Conservation (phyloP, 2,113 vertebrate genomes). For the Leiothrix lutea region DNA sequence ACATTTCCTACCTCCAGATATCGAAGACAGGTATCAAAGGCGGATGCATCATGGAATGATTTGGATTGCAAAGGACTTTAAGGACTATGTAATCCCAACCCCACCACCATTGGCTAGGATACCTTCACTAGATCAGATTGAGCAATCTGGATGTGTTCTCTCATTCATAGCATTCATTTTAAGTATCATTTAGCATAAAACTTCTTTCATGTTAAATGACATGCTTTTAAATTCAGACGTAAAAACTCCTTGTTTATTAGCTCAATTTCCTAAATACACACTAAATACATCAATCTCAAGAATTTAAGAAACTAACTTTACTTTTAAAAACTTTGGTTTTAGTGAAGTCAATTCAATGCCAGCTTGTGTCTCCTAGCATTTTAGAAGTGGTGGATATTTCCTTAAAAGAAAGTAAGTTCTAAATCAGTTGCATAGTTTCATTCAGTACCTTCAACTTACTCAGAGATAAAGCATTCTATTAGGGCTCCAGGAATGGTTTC, state of each 20-base stretch:
- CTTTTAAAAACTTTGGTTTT: not conserved
- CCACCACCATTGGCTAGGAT: rapidly evolving
- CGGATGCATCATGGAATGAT: not conserved
- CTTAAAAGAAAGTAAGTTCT: not conserved
- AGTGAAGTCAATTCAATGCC: not conserved
- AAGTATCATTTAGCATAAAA: not conserved
- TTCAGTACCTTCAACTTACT: not conserved
- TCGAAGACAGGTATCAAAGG: not conserved
- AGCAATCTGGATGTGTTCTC: not conserved
- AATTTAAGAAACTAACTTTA: not conserved
- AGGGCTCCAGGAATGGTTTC: not conserved
- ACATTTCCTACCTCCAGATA: not conserved
- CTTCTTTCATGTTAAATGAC: not conserved
- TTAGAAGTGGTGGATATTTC: not conserved
- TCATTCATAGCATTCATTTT: not conserved
- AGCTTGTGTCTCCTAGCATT: not conserved
- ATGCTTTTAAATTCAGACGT: not conserved
- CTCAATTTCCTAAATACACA: not conserved
- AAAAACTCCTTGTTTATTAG: not conserved
- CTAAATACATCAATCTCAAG: not conserved
- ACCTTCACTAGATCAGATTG: not conserved
- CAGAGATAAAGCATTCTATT: not conserved
- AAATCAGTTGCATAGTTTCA: not conserved
- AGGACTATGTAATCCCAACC: not conserved
- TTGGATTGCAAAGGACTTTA: not conserved